phyloP scores from a whole-genome alignment of 2,888 invertebrate species.

The Ernsta delagoae region DNA sequence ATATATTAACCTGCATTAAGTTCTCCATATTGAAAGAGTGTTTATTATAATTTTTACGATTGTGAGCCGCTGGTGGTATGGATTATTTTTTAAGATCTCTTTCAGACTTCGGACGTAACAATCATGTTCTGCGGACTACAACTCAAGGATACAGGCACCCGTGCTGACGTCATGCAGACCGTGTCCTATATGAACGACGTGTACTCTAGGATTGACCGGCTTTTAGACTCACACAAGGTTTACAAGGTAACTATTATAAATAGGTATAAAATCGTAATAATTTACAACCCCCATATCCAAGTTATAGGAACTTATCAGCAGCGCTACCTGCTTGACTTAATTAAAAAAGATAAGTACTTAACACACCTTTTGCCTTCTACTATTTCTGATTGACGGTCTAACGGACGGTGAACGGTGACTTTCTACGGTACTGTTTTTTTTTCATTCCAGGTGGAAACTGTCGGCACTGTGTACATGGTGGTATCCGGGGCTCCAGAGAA shows the following conservation, averaged over 20 bases:
- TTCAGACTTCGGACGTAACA: slow-evolving; percentile 91
- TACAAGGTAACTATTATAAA: slow-evolving; percentile 88
- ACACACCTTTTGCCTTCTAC: too few relatives aligned
- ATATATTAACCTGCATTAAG: too few relatives aligned
- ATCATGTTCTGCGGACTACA: slow-evolving; percentile 92
- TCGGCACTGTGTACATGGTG: slow-evolving; percentile 95
- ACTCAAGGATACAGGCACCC: slow-evolving; percentile 69
- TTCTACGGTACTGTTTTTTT: not conserved
- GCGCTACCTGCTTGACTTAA: too few relatives aligned
- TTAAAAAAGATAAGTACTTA: too few relatives aligned
- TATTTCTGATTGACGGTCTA: too few relatives aligned
- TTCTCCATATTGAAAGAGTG: too few relatives aligned
- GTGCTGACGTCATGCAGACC: slow-evolving; percentile 88
- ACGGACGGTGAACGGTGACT: too few relatives aligned
- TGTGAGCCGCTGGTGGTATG: too few relatives aligned
- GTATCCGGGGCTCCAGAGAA: slow-evolving; percentile 94
- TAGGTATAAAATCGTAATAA: too few relatives aligned
- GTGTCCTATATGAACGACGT: slow-evolving; percentile 94
- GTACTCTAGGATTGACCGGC: slow-evolving; percentile 92
- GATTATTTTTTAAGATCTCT: not conserved
- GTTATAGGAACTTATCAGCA: too few relatives aligned
- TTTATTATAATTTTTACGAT: too few relatives aligned
- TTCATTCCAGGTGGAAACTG: slow-evolving; percentile 92
- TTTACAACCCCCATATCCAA: too few relatives aligned
- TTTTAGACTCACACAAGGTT: slow-evolving; percentile 93